Percentiles rank a stretch among this genome's conserved stretches.
phyloP scores from a whole-genome alignment of 2,113 vertebrate species.

The Columba livia region DNA sequence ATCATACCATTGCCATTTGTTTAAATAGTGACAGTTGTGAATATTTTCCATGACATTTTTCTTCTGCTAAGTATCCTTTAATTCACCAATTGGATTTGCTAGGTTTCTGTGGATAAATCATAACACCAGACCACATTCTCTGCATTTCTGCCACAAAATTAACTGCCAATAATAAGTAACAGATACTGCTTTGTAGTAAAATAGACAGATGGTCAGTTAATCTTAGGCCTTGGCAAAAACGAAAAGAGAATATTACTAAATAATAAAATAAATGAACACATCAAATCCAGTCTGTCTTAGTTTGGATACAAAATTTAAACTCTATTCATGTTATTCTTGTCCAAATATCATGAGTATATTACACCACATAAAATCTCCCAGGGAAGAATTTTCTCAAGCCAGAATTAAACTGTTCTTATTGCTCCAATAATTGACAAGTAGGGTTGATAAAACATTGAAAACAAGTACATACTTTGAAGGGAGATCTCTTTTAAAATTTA shows the following conservation, averaged over 20 bases:
- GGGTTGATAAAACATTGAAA: background rate
- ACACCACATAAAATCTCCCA: background rate
- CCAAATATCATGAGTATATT: background rate
- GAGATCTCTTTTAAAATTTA: background rate
- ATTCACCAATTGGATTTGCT: background rate
- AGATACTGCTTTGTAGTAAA: slow-evolving; percentile 6
- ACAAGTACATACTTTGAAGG: background rate
- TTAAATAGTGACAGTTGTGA: background rate
- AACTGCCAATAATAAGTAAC: background rate
- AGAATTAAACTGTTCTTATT: background rate
- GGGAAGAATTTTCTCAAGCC: background rate
- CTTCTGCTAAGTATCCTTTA: background rate
- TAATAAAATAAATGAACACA: slow-evolving; percentile 29
- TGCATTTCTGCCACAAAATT: slow-evolving; percentile 27
- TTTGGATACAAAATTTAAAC: background rate
- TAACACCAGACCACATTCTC: background rate
- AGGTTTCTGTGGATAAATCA: slow-evolving; percentile 15
- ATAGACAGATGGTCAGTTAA: slow-evolving; percentile 44
- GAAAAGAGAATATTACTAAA: background rate
- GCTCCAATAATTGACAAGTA: background rate
- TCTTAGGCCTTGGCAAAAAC: background rate
- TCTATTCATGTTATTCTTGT: background rate
- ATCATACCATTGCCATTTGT: background rate
- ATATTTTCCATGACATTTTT: background rate
- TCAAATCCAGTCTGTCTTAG: background rate